Evolutionary conservation across 2,113 vertebrate species (phyloP).

Genomic region (Entelurus aequoreus): DNA sequence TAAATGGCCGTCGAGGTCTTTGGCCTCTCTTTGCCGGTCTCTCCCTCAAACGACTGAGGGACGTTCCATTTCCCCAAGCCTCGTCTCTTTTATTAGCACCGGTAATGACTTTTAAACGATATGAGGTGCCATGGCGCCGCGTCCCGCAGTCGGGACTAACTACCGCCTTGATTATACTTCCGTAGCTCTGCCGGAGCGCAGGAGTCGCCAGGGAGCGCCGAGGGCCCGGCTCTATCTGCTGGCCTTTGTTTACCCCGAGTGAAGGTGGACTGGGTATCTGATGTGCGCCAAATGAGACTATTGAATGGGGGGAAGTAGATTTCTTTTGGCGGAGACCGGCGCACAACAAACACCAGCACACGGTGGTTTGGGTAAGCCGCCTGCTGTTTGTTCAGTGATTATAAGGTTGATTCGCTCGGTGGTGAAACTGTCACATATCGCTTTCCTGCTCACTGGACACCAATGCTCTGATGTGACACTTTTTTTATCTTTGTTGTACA

Average conservation of each 20-base stretch:
- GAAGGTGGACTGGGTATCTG: constrained; percentile 61
- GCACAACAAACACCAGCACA: constrained; percentile 41
- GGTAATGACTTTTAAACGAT: constrained; percentile 70
- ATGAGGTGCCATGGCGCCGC: constrained; percentile 55
- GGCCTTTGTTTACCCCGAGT: constrained; percentile 59
- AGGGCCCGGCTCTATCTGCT: constrained; percentile 52
- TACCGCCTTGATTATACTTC: constrained; percentile 66
- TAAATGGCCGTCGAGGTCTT: constrained; percentile 33
- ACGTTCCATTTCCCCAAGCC: constrained; percentile 45
- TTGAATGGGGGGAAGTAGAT: constrained; percentile 41
- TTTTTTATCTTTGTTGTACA: constrained; percentile 29
- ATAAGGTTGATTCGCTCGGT: constrained; percentile 41
- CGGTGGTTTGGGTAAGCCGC: constrained; percentile 44
- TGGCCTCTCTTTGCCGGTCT: constrained; percentile 47
- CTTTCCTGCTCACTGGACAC: constrained; percentile 24
- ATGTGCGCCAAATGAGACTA: constrained; percentile 59
- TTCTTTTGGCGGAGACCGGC: constrained; percentile 41
- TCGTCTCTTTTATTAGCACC: constrained; percentile 54
- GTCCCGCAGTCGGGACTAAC: constrained; percentile 33
- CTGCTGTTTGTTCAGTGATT: constrained; percentile 49
- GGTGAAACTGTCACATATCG: constrained; percentile 35
- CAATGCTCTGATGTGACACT: constrained; percentile 29
- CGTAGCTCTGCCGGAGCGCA: constrained; percentile 55
- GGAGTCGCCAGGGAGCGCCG: constrained; percentile 44
- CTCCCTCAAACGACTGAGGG: constrained; percentile 31